These are phyloP conservation scores for Troides oblongomaculatus DNA, from an alignment of 2,888 invertebrate species.

Conservation along the genomic window DNA sequence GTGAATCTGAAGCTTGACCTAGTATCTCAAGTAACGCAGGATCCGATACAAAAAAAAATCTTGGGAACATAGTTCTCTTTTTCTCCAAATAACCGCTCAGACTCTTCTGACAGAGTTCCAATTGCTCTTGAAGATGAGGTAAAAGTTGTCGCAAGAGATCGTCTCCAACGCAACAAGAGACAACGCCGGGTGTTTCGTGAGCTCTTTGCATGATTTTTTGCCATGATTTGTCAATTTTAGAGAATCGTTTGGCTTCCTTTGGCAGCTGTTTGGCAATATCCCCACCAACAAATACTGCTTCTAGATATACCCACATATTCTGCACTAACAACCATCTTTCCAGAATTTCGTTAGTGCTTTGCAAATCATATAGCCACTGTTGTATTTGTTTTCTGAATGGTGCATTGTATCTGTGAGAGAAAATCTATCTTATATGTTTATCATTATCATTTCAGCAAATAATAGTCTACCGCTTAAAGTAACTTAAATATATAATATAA, in stretches of 20 bases:
- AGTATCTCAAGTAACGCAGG: conserved; percentile 94
- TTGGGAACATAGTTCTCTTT: conserved; percentile 95
- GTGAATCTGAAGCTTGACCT: conserved; percentile 95
- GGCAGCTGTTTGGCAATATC: conserved; percentile 99
- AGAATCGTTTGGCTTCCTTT: conserved; percentile 95
- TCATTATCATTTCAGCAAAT: neutral
- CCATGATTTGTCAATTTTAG: conserved; percentile 99
- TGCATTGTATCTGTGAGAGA: conserved; percentile 89
- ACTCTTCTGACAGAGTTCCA: conserved; percentile 98
- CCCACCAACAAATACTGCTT: conserved; percentile 98
- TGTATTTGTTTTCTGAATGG: conserved; percentile 98
- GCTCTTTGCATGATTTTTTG: conserved; percentile 98
- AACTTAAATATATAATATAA: too few relatives aligned
- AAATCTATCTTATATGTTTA: conserved; percentile 10
- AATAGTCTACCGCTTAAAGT: too few relatives aligned
- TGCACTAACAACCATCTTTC: conserved; percentile 98
- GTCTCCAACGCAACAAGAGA: conserved; percentile 97
- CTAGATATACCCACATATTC: conserved; percentile 99
- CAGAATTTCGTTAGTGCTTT: conserved; percentile 97
- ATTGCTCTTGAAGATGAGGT: conserved; percentile 96
- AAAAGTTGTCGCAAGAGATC: conserved; percentile 94
- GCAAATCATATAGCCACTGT: conserved; percentile 95
- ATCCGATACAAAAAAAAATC: conserved; percentile 97
- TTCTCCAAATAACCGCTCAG: conserved; percentile 96
- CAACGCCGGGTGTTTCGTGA: conserved; percentile 97